A percentile compares a stretch with the other conserved stretches of the same genome.
phyloP scores from a whole-genome alignment of 2,113 vertebrate species.

The Poeciliopsis turrubarensis region DNA sequence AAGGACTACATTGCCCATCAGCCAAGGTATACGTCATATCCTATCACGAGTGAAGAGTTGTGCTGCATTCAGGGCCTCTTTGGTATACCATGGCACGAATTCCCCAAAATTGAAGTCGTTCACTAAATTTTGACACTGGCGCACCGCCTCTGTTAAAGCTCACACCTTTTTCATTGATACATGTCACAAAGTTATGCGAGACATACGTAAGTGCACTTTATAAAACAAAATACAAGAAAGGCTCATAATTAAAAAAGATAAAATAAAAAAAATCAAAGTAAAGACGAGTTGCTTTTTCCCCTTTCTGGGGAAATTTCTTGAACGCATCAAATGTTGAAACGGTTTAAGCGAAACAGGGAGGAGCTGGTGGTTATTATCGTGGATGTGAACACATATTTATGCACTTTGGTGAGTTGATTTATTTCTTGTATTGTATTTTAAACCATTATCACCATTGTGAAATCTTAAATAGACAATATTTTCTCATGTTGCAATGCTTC shows the following conservation, averaged over 20 bases:
- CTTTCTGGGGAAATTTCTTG: neutral
- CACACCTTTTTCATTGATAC: neutral
- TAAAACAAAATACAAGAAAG: neutral
- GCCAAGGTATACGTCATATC: neutral
- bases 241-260: neutral
- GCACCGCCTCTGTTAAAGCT: neutral
- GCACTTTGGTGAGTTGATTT: conserved; percentile 36
- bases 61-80: neutral
- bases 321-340: neutral
- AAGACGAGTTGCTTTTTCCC: no score
- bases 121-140: neutral
- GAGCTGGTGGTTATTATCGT: conserved; percentile 12
- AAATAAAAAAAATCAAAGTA: no score
- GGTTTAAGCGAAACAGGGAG: conserved; percentile 35
- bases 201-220: neutral
- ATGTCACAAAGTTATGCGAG: neutral
- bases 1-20: conserved; percentile 69
- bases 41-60: conserved; percentile 32
- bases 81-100: neutral
- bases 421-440: neutral
- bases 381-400: conserved; percentile 13
- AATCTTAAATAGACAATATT: neutral
- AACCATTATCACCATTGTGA: fast-evolving
- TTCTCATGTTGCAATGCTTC: neutral
- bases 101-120: neutral